Conservation (phyloP, 1,140 invertebrate species). For the Solenopsis invicta region DNA sequence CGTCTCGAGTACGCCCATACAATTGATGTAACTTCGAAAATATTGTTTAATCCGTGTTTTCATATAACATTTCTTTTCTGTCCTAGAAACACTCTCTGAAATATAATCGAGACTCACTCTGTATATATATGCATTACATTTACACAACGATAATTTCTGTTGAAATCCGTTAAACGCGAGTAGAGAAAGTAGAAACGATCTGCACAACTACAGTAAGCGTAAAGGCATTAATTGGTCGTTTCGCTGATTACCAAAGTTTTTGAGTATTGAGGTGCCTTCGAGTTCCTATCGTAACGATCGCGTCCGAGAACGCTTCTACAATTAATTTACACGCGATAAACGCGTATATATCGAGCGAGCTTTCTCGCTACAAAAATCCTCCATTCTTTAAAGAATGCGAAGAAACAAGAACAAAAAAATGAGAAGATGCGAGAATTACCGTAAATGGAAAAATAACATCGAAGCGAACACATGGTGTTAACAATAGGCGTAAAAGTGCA, state of each 20-base stretch:
- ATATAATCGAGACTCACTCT: constrained; percentile 33
- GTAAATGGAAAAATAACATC: constrained; percentile 32
- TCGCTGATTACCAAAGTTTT: constrained; percentile 53
- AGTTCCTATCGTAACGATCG: background rate
- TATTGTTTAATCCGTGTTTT: background rate
- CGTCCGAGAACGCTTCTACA: background rate
- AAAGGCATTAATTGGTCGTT: constrained; percentile 72
- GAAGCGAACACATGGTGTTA: constrained; percentile 1
- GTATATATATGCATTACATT: constrained; percentile 16
- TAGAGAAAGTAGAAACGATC: constrained; percentile 69
- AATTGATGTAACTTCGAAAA: background rate
- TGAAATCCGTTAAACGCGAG: constrained; percentile 17
- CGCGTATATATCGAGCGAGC: background rate
- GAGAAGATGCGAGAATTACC: background rate
- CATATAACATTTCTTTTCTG: background rate
- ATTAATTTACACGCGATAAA: background rate
- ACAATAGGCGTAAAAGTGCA: background rate
- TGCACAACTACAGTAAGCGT: constrained; percentile 62
- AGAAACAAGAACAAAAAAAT: background rate
- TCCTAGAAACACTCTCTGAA: background rate
- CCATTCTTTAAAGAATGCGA: background rate
- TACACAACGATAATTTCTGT: background rate
- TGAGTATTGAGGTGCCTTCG: constrained; percentile 12
- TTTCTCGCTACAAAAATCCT: constrained; percentile 19
- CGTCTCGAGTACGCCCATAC: background rate